phyloP scores from a whole-genome alignment of 1,140 invertebrate species.

The Drosophila jambulina region DNA sequence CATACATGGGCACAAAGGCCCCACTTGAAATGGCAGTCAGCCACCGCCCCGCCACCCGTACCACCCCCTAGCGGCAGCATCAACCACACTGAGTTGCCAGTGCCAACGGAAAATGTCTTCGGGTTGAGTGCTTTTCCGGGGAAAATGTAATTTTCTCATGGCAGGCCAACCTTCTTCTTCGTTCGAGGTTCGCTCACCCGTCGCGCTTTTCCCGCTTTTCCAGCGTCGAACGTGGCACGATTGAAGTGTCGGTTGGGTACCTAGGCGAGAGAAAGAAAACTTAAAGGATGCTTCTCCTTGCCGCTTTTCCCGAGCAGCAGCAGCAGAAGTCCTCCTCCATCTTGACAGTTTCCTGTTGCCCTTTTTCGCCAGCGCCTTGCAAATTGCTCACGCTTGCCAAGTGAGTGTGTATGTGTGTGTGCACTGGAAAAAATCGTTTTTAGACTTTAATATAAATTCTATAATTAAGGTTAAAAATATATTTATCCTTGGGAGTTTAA shows the following conservation, averaged over 20 bases:
- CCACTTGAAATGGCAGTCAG: constrained; percentile 68
- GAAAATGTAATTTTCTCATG: constrained; percentile 84
- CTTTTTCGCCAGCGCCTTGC: constrained; percentile 78
- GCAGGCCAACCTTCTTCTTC: constrained; percentile 61
- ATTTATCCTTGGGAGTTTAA: background rate
- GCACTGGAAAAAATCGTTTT: constrained; percentile 16
- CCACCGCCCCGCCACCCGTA: constrained; percentile 9
- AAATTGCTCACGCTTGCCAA: constrained; percentile 79
- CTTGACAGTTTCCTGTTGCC: constrained; percentile 76
- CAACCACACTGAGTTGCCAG: constrained; percentile 61
- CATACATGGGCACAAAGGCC: constrained; percentile 61
- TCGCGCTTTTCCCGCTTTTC: constrained; percentile 40
- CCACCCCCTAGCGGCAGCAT: background rate
- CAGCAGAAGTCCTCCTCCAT: constrained; percentile 28
- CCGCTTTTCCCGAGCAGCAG: constrained; percentile 14
- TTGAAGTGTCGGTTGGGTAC: constrained; percentile 77
- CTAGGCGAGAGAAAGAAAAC: constrained; percentile 78
- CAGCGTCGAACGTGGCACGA: constrained; percentile 75
- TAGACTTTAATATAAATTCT: background rate
- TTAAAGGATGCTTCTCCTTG: constrained; percentile 69
- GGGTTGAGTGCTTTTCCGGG: constrained; percentile 84
- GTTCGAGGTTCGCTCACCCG: constrained; percentile 17
- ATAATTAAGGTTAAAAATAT: no score
- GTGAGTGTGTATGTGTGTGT: constrained; percentile 37
- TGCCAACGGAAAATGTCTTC: constrained; percentile 84